Base-by-base conservation (phyloP, 2,888 invertebrate species). In the Petrolisthes manimaculis region DNA sequence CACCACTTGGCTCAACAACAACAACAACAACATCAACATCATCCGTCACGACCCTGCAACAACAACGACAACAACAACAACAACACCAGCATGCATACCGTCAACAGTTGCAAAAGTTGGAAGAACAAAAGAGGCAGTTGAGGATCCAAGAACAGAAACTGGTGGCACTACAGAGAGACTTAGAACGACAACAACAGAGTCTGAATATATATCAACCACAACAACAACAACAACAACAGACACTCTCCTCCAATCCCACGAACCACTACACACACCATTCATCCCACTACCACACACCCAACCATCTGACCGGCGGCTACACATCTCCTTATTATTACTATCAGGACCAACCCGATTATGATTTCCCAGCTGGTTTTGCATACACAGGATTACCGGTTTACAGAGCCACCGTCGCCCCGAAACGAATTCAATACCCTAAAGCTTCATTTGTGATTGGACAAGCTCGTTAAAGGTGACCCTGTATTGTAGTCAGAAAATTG, bases 281-380 rank as follows among this genome's bases (percentile, higher is more conserved):
- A 14, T 37, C 37, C 3, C 79, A 79, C 37, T 79, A 56, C 21
- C 55, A 8, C 37, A 74, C 69, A 83, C 56, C 71, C 51, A 56
- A 82, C 79, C 80, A 77, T 14, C 67, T 74, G 54, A 81, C 88
- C 0, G 84, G 84, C 9, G 88, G 88, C 21, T 74, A 80, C 56
- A 88, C 88, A 14, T 87, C 85, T 6, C 89, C 89, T n/a, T 89
- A 90, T 71, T 89, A 80, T 74, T 89, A 84, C 84, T 84, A 83
- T 77, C 74, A 82, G 3, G 67, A 83, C n/a, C 53, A 84, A 12
- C 14, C 85, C 51, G 71, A 89, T 71, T 90, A 86, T 67, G 90
- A 89, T 69, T 90, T 90, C 78, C 90, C 90, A 3, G 90, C 90
- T 61, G 90, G 90, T 1, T 90, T 90, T 80, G 90, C 90, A 14